phyloP scores from a whole-genome alignment of 1,140 invertebrate genomes.

The Heliconius congener region DNA sequence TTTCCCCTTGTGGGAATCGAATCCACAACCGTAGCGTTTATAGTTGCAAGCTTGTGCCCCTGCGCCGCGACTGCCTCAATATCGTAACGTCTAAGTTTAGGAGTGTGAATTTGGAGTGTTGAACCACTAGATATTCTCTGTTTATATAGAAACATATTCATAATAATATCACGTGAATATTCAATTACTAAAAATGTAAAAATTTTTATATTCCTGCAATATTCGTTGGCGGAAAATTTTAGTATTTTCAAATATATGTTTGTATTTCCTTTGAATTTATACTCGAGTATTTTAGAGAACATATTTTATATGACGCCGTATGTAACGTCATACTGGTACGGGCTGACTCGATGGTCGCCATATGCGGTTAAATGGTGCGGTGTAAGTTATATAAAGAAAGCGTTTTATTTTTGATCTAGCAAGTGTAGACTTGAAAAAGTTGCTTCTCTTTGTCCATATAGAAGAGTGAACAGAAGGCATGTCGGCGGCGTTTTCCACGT shows the following conservation, averaged over 20 bases:
- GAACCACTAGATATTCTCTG: no score
- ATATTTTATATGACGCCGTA: conserved; percentile 12
- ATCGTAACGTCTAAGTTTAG: no score
- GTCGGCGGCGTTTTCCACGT: no score
- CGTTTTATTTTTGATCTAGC: neutral
- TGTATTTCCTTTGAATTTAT: conserved; percentile 13
- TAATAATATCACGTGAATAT: neutral
- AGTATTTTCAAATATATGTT: conserved; percentile 5
- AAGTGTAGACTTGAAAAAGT: no score
- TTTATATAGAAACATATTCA: neutral
- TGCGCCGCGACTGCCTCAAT: no score
- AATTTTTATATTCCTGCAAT: neutral
- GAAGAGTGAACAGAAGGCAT: no score
- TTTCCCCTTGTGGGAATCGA: no score
- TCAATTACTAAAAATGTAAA: neutral
- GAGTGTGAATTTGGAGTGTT: no score
- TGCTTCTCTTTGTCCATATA: no score
- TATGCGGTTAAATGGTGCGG: conserved; percentile 16
- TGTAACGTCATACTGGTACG: conserved; percentile 20
- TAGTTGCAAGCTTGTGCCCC: no score
- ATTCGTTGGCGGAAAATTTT: neutral
- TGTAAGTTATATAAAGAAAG: neutral
- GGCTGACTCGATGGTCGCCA: conserved; percentile 19
- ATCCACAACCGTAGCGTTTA: no score
- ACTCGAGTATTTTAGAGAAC: conserved; percentile 10